Base-by-base conservation (phyloP, 2,113 vertebrate species). In the Hemichromis elongatus region DNA sequence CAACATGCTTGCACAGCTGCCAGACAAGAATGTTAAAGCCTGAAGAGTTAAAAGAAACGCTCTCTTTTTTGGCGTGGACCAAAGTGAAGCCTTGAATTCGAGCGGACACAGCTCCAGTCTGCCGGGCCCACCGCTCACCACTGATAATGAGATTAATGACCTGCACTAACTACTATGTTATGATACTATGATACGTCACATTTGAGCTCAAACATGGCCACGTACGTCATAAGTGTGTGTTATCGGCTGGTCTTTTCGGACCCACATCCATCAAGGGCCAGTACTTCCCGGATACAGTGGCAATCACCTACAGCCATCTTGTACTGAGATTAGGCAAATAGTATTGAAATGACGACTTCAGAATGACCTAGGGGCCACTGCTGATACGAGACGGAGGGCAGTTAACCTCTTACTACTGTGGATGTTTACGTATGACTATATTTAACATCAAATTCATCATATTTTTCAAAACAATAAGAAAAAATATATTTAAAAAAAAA, bases 61-160 rank as follows among this genome's bases (percentile, higher is more conserved):
- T 80, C 6, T 92, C 75, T 81, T 83, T 87, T 87, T 70, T 89
- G 88, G 86, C 45, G 50, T 1, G 59, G 73, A 77, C 80, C 68
- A 54, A 56, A 78, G 82, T 52, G 45, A 52, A 33, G 4, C 70
- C 45, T 52, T 52, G 45, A 70, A 79, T 80, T 73, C 37, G 53
- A 89, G 83, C 84, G 87, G 88, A 91, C 54, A 75, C 55, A 78
- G 91, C 87, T 83, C 81, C 28, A 45, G 84, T 40, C 82, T 33
- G 79, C 66, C 88, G 18, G 83, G 61, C 68, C 70, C 68, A 47
- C 81, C 56, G 61, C 85, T 77, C 52, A 82, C 63, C 57, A 9
- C 90, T 82, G 93, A 94, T 91, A 92, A 80, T 50, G 66, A 89
- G 91, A 93, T 92, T 89, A 93, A 94, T 91, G 93, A 86, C 33